phyloP scores from a whole-genome alignment of 2,888 invertebrate genomes.

The Rotaria macrura region DNA sequence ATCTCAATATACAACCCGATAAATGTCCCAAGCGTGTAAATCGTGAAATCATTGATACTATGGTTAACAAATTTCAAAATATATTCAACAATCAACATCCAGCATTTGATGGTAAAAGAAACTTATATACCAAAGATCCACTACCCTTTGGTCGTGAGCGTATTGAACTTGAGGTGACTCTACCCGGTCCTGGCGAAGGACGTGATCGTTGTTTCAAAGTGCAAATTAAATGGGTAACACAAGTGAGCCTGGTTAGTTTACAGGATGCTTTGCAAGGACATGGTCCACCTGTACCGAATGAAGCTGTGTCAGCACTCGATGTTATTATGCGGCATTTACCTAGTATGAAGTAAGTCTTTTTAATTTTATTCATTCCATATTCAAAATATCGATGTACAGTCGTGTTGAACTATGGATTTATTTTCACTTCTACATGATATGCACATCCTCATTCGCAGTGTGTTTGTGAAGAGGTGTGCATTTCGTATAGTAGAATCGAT shows the following conservation, averaged over 20 bases:
- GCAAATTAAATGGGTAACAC: constrained; percentile 57
- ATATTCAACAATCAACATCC: constrained; percentile 91
- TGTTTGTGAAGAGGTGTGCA: too few relatives aligned
- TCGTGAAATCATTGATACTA: constrained; percentile 92
- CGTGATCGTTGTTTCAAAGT: constrained; percentile 34
- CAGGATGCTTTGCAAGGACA: constrained; percentile 95
- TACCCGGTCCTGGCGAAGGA: constrained; percentile 31
- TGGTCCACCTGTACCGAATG: constrained; percentile 79
- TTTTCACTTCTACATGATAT: too few relatives aligned
- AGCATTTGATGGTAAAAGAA: constrained; percentile 96
- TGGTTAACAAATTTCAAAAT: constrained; percentile 83
- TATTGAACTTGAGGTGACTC: constrained; percentile 62
- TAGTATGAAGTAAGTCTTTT: constrained; percentile 67
- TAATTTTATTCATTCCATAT: too few relatives aligned
- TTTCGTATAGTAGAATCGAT: too few relatives aligned
- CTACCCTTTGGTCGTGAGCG: constrained; percentile 21
- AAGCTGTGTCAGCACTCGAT: constrained; percentile 92
- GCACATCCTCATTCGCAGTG: too few relatives aligned
- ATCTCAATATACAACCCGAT: constrained; percentile 94
- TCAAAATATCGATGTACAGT: too few relatives aligned
- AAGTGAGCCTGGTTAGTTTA: constrained; percentile 84
- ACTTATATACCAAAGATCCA: constrained; percentile 97
- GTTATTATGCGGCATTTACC: constrained; percentile 98
- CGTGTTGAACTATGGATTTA: too few relatives aligned
- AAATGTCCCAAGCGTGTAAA: constrained; percentile 93